Evolutionary conservation across 2,888 invertebrate genomes (phyloP).

Genomic region (Eupithecia pulchellata): DNA sequence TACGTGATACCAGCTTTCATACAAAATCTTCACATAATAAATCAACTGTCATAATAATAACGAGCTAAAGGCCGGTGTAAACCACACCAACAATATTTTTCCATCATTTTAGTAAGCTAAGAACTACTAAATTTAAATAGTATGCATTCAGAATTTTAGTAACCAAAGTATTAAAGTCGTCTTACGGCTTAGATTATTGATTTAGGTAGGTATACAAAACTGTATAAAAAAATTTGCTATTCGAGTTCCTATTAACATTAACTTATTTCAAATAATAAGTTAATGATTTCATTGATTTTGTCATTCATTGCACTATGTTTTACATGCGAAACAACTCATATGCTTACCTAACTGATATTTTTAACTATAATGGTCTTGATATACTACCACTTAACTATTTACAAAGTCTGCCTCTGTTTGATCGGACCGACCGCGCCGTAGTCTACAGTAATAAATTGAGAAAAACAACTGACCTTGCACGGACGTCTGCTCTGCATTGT

Average conservation of each 20-base stretch:
- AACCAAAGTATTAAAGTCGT: too few species aligned
- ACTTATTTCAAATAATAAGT: not conserved
- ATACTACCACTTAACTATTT: too few species aligned
- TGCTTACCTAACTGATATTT: too few species aligned
- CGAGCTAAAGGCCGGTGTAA: slow-evolving; percentile 58
- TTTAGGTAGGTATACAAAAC: too few species aligned
- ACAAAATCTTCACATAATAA: slow-evolving; percentile 68
- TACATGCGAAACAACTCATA: too few species aligned
- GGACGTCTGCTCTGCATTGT: slow-evolving; percentile 29
- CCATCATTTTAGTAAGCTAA: not conserved
- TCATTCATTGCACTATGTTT: too few species aligned
- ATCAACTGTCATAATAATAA: slow-evolving; percentile 75
- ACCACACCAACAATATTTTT: slow-evolving; percentile 15
- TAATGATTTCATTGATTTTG: not conserved
- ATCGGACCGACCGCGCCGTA: not conserved
- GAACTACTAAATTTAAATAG: too few species aligned
- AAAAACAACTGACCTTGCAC: slow-evolving; percentile 59
- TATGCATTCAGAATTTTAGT: too few species aligned
- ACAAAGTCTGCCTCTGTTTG: not conserved
- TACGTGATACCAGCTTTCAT: slow-evolving; percentile 59
- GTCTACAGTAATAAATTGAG: slow-evolving; percentile 24
- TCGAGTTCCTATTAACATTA: too few species aligned
- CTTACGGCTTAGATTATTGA: too few species aligned
- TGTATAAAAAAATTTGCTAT: too few species aligned
- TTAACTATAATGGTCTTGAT: too few species aligned